A percentile compares a stretch with the other conserved stretches of the same genome.
These are phyloP conservation scores for Oxygymnocypris stewartii DNA, from an alignment of 2,113 vertebrate genomes.

Conservation along the genomic window DNA sequence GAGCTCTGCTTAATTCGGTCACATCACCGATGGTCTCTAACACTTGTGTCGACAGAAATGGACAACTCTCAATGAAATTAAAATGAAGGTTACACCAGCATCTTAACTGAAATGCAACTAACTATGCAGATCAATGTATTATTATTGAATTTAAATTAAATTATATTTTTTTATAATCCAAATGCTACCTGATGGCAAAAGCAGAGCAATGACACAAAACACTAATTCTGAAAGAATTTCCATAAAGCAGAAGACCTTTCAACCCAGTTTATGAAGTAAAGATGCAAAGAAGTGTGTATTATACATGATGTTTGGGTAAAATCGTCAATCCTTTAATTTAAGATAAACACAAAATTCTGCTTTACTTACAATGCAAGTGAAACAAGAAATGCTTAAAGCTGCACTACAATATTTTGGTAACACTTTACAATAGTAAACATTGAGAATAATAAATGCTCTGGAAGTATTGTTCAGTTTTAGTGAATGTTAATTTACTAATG, in stretches of 20 bases:
- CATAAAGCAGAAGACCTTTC: not conserved
- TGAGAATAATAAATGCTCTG: no score
- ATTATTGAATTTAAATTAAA: not conserved
- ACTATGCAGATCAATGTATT: not conserved
- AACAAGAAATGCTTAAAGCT: no score
- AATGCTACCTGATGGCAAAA: not conserved
- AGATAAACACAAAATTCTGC: no score
- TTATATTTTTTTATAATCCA: not conserved
- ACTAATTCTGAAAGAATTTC: not conserved
- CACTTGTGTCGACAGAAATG: not conserved
- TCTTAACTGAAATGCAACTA: not conserved
- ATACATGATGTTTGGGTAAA: not conserved
- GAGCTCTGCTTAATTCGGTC: not conserved
- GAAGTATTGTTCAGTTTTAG: no score
- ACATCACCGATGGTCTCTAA: not conserved
- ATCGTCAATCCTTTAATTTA: not conserved
- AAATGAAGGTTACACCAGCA: not conserved
- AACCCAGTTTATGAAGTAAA: no score
- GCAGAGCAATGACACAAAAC: not conserved
- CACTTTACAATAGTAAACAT: no score
- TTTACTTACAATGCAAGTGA: no score
- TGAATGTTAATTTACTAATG: no score
- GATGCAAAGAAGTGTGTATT: not conserved
- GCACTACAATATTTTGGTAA: no score
- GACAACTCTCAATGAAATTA: not conserved